Conservation (phyloP, 1,140 invertebrate species). For the Caenorhabditis brenneri region DNA sequence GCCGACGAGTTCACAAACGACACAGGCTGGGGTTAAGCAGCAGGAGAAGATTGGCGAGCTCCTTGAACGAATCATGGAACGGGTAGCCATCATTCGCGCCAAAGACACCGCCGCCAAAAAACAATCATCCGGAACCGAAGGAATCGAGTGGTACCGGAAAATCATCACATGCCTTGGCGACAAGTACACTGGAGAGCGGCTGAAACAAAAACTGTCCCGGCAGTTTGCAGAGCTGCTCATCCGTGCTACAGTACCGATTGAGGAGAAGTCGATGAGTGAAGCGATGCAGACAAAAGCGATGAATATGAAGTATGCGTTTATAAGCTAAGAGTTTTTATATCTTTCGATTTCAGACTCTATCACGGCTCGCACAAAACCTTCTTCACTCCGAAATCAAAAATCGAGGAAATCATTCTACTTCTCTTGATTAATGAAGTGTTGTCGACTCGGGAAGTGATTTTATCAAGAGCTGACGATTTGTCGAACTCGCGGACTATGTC, state of each 20-base stretch:
- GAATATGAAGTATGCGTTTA: slow-evolving; percentile 48
- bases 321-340: no score
- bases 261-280: slow-evolving; percentile 33
- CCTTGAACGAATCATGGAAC: slow-evolving; percentile 50
- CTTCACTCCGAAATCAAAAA: slow-evolving; percentile 50
- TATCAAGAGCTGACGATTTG: slow-evolving; percentile 53
- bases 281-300: slow-evolving; percentile 37
- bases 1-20: background rate
- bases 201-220: slow-evolving; percentile 53
- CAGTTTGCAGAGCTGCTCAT: slow-evolving; percentile 9
- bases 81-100: slow-evolving; percentile 50
- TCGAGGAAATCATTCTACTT: slow-evolving; percentile 55
- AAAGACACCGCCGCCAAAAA: slow-evolving; percentile 38
- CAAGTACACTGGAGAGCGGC: slow-evolving; percentile 53
- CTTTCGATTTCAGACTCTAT: slow-evolving; percentile 51
- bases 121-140: slow-evolving; percentile 42
- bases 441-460: slow-evolving; percentile 43
- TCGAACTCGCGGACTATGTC: slow-evolving; percentile 41
- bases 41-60: slow-evolving; percentile 50
- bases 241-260: slow-evolving; percentile 21
- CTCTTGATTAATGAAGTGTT: slow-evolving; percentile 57
- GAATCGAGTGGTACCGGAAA: slow-evolving; percentile 57
- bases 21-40: background rate
- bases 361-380: slow-evolving; percentile 54
- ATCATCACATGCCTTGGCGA: slow-evolving; percentile 57